These are phyloP conservation scores for Rambutsinella grinnellia DNA, from an alignment of 2,888 invertebrate species.

Conservation along the genomic window DNA sequence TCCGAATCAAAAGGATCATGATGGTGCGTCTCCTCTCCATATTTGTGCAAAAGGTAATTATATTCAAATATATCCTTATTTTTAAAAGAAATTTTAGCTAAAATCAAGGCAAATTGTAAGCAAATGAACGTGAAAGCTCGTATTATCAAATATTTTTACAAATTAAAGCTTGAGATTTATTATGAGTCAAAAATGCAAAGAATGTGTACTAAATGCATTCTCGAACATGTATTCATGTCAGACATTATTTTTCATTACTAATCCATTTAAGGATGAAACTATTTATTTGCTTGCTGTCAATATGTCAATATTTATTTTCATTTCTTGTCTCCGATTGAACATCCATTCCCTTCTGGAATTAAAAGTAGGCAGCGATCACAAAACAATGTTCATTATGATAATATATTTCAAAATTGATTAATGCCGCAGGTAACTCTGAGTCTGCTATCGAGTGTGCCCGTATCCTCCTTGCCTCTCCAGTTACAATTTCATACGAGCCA, in stretches of 20 bases:
- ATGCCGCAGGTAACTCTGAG: constrained; percentile 51
- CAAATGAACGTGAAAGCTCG: too few relatives aligned
- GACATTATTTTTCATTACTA: too few relatives aligned
- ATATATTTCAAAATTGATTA: background rate
- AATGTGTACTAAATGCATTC: too few relatives aligned
- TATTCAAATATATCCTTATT: background rate
- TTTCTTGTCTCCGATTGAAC: constrained; percentile 6
- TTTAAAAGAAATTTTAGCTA: too few relatives aligned
- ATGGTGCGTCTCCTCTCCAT: constrained; percentile 51
- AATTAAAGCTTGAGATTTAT: too few relatives aligned
- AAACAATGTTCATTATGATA: background rate
- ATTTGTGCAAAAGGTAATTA: constrained; percentile 51
- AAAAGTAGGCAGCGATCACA: background rate
- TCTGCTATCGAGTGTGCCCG: constrained; percentile 50
- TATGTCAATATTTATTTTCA: constrained; percentile 41
- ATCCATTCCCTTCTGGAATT: background rate
- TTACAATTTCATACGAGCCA: constrained; percentile 36
- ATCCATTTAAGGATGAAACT: constrained; percentile 18
- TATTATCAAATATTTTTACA: too few relatives aligned
- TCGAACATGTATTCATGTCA: too few relatives aligned
- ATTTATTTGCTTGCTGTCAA: constrained; percentile 25
- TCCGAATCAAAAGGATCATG: constrained; percentile 52
- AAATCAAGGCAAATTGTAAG: too few relatives aligned
- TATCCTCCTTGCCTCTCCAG: constrained; percentile 29
- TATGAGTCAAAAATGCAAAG: too few relatives aligned